Base-by-base conservation (phyloP, 2,113 vertebrate species). In the Oncorhynchus masou region DNA sequence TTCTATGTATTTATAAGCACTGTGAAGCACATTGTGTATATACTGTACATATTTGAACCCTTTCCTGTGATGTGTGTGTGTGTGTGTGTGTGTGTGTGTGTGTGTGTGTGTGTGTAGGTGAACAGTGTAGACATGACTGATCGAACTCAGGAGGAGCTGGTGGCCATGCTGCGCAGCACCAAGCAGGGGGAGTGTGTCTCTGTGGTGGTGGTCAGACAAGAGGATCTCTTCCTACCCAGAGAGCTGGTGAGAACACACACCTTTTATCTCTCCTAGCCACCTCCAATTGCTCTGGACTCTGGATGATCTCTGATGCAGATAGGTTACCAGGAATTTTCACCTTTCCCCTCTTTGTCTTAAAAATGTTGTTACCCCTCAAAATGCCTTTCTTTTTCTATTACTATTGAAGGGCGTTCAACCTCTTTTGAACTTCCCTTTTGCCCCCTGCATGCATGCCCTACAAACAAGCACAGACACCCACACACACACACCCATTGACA, bases 81-180 rank as follows among this genome's bases (percentile, higher is more conserved):
- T 27, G 2, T 25, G 25, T 25, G 25, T 51, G 8, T 68, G 25
- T 27, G 2, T 25, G 25, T 25, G 25, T 16, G 49, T 51, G 49
- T 51, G 49, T 51, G 8, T 68, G 25, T 27, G 2, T 25, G 25
- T 25, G 25, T n/a, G 49, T 65, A 99, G 98, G 97, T 99, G 51
- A 99, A 99, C 19, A 95, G 97, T 25, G 90, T 92, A 84, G 97
- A 98, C 73, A 93, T 97, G 85, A 92, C 92, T 0, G 95, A 97
- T 2, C 92, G 93, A 74, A 96, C 95, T 7, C 98, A 99, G 77
- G 98, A 99, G 66, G 97, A 99, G 79, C 86, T 99, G 1, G 98
- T 99, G 73, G 95, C 93, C 74, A 95, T 96, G 95, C 89, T 99
- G 75, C 96, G 98, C 75, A 95, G 97, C 88, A 99, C 97, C 2